A percentile compares a stretch with the other conserved stretches of the same genome.
Evolutionary conservation across 2,888 invertebrate genomes (phyloP).

Genomic region (Acronicta aceris): DNA sequence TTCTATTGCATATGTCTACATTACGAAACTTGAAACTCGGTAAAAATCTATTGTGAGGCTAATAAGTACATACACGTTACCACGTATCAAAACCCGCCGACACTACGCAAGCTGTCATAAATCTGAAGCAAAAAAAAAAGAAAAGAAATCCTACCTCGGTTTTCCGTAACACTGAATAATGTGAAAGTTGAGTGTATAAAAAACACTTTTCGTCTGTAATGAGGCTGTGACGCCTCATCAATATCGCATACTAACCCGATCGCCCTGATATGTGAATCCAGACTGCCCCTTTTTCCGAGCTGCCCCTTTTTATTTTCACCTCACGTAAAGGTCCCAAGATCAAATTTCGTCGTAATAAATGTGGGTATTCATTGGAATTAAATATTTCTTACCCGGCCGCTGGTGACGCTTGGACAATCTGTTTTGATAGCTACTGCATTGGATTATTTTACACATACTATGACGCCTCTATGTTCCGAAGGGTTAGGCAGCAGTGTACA

Average conservation of each 20-base stretch:
- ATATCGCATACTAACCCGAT: constrained; percentile 45
- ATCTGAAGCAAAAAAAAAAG: constrained; percentile 7
- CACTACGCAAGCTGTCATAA: constrained; percentile 15
- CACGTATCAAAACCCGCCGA: constrained; percentile 6
- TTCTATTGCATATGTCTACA: not conserved
- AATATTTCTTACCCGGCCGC: constrained; percentile 60
- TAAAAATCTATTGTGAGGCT: not conserved
- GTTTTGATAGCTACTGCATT: constrained; percentile 12
- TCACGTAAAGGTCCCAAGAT: constrained; percentile 72
- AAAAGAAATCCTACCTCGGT: constrained; percentile 7
- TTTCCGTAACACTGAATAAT: constrained; percentile 8
- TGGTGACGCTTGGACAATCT: constrained; percentile 43
- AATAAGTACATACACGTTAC: not conserved
- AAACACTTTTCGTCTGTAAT: constrained; percentile 32
- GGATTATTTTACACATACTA: not conserved
- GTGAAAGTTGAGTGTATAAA: constrained; percentile 37
- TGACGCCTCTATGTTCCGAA: too few species aligned
- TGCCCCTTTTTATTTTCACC: constrained; percentile 57
- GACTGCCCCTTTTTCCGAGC: constrained; percentile 38
- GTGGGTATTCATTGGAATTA: constrained; percentile 66
- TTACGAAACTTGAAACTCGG: not conserved
- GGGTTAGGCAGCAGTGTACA: too few species aligned
- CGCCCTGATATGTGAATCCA: constrained; percentile 25
- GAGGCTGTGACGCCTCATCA: constrained; percentile 34
- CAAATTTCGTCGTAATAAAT: constrained; percentile 72